Base-by-base conservation (phyloP, 2,888 invertebrate genomes). In the Aleiodes alternator region DNA sequence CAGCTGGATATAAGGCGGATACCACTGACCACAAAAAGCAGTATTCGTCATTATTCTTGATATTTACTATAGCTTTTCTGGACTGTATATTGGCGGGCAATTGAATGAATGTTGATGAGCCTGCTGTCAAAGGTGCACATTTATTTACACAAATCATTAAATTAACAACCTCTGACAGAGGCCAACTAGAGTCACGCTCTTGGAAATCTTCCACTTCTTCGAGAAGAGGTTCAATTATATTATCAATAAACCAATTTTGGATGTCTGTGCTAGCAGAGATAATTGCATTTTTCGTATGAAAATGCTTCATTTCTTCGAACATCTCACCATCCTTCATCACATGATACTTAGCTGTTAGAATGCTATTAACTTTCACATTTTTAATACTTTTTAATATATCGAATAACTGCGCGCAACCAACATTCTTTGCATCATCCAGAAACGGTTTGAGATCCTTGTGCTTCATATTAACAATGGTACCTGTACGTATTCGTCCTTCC, bases 21-120 rank as follows among this genome's bases (percentile, higher is more conserved):
- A 69, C 38, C 1, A 81, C 55, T 0, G 77, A 72, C 78, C 79
- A 82, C 8, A 77, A 48, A 71, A 83, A 82, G 51, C 82, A 82
- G 61, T 70, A 78, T 12, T 77, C 48, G 69, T 83, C 79, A 51
- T 79, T 73, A 72, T 83, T 83, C 74, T 78, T 55, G 7, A 84
- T 77, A 68, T 84, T 82, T 38, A 81, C 73, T 8, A 82, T 79
- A 43, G 79, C 80, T 66, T 76, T 71, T 64, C 78, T 83, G 7
- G 64, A 64, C 68, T 77, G 75, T 9, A 79, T 79, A 48, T 80
- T 23, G 23, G 2, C 3, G 81, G 81, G 57, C 81, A 59, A 3
- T 75, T 34, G 23, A 11, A 78, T 59, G 66, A 72, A 82, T 23
- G 82, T 82, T 9, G 79, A 80, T 12, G 73, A 31, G 12, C 76